phyloP scores from a whole-genome alignment of 2,888 invertebrate species.

The Scelioninae gen. 2 region DNA sequence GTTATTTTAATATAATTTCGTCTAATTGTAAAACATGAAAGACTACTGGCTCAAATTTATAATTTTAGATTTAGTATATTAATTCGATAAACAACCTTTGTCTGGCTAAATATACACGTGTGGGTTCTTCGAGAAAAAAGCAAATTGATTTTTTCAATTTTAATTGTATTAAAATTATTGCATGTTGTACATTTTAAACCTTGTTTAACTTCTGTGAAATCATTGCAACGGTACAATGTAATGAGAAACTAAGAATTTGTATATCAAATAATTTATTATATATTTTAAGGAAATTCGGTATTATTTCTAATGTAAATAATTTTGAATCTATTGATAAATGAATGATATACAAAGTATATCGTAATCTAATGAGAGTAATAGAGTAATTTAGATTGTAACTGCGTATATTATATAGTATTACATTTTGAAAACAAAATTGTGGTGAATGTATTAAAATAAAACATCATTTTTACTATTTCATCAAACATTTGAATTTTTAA shows the following conservation, averaged over 20 bases:
- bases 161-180: not conserved
- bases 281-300: not conserved
- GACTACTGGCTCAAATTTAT: constrained; percentile 32
- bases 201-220: constrained; percentile 30
- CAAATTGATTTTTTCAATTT: not conserved
- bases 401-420: constrained; percentile 9
- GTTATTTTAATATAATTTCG: constrained; percentile 23
- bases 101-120: constrained; percentile 16
- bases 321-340: constrained; percentile 9
- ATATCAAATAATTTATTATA: not conserved
- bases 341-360: constrained; percentile 35
- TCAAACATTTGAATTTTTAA: constrained; percentile 3
- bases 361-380: constrained; percentile 15
- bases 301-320: constrained; percentile 9
- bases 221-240: constrained; percentile 7
- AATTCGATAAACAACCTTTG: constrained; percentile 32
- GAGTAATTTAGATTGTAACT: constrained; percentile 4
- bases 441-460: constrained; percentile 7
- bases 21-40: constrained; percentile 3
- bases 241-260: not conserved
- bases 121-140: no score
- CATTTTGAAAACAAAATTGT: no score
- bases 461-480: constrained; percentile 5
- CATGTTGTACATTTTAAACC: constrained; percentile 24
- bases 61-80: constrained; percentile 34